phyloP scores from a whole-genome alignment of 2,113 vertebrate genomes.

The Calidris pugnax region DNA sequence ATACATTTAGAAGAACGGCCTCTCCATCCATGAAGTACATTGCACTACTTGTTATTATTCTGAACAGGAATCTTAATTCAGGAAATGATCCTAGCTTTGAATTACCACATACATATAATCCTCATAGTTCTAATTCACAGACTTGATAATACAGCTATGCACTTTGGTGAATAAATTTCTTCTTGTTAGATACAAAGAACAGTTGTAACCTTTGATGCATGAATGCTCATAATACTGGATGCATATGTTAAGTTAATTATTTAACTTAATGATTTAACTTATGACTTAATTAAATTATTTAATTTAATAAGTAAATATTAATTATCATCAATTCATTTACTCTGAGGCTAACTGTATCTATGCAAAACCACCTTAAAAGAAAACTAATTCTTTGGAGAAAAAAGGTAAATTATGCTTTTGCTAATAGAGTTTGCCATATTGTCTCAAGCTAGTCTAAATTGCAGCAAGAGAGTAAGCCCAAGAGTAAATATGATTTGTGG shows the following conservation, averaged over 20 bases:
- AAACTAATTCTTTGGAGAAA: neutral
- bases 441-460: slow-evolving; percentile 55
- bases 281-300: neutral
- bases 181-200: neutral
- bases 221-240: neutral
- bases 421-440: slow-evolving; percentile 66
- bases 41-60: neutral
- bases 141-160: neutral
- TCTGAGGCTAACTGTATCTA: neutral
- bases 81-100: neutral
- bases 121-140: neutral
- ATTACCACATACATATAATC: accelerated
- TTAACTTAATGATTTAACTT: slow-evolving; percentile 16
- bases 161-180: neutral
- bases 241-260: neutral
- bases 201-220: neutral
- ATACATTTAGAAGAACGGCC: neutral
- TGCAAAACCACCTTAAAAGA: slow-evolving; percentile 51
- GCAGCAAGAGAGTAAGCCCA: slow-evolving; percentile 25
- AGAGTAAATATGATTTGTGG: slow-evolving; percentile 66
- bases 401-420: slow-evolving; percentile 54
- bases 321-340: neutral
- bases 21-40: neutral
- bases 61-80: neutral
- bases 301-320: slow-evolving; percentile 41